Evolutionary conservation across 1,140 invertebrate genomes (phyloP), one percentile per base, ranked within the genome.

Genomic region (Drosophila baimaii): DNA sequence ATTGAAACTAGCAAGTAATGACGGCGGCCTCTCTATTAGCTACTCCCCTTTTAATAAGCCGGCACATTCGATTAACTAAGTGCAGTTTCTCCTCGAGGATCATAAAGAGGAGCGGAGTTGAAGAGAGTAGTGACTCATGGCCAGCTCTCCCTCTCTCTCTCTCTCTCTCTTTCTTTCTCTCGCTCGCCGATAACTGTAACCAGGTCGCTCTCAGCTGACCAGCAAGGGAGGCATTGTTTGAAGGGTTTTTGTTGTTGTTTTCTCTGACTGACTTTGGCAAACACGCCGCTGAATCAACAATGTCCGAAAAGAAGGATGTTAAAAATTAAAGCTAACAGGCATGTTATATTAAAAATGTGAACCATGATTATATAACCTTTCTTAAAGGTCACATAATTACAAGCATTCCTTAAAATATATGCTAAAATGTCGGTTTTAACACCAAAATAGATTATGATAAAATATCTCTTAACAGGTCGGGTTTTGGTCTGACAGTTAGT

Each of bases 181-280:
- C 39, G 49, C 21, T 55, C n/a, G 29, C 66, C 73, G 82, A 86
- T 85, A 85, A 81, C 64, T 84, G 47, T 78, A 62, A 49, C 47
- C 39, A 57, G n/a, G 55, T 56, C 31, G 33, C 23, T 72, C 57
- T 61, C 23, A 21, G 31, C 39, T 33, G 55, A 15, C 27, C 19
- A 46, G 13, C 4, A 46, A 8, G 2, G 46, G 10, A 49, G 33
- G 19, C n/a, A n/a, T n/a, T 56, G 55, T 58, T 76, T 71, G 21
- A 55, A 66, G 54, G 15, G 7, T 56, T 59, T 39, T 72, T 72
- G 37, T 59, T 43, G 51, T 74, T 55, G 61, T 21, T 33, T 35
- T 39, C 19, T 5, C 27, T 35, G 1, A 64, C 9, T 46, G 46
- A 47, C 37, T 41, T 29, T 33, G 19, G 39, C 62, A 62, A 61